Evolutionary conservation across 1,140 invertebrate genomes (phyloP).

Genomic region (Mamestra configurata): DNA sequence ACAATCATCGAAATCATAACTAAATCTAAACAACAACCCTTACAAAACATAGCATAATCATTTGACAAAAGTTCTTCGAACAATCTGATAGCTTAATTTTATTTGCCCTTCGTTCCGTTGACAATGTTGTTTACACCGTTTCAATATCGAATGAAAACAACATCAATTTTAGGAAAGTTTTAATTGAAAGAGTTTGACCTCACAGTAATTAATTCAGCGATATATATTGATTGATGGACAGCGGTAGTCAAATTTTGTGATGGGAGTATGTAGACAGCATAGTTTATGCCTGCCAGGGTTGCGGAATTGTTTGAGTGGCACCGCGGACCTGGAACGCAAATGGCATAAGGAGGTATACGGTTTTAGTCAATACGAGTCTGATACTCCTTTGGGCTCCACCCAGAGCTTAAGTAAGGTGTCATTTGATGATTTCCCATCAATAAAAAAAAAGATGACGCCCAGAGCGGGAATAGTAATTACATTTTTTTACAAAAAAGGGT

Average conservation of each 20-base stretch:
- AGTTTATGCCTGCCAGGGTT: too few species aligned
- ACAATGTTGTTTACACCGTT: not conserved
- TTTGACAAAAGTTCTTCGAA: not conserved
- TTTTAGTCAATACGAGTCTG: too few species aligned
- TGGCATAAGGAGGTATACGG: too few species aligned
- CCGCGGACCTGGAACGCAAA: too few species aligned
- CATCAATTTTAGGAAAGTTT: conserved; percentile 31
- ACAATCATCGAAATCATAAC: not conserved
- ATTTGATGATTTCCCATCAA: too few species aligned
- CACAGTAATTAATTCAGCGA: not conserved
- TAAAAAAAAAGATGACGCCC: too few species aligned
- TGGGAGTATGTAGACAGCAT: not conserved
- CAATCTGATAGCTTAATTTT: not conserved
- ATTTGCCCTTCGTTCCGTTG: not conserved
- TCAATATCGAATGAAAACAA: not conserved
- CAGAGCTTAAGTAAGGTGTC: too few species aligned
- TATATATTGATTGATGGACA: conserved; percentile 3
- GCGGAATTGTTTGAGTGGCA: too few species aligned
- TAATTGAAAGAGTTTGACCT: conserved; percentile 49
- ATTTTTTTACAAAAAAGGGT: too few species aligned
- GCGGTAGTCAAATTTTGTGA: not conserved
- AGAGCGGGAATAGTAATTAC: too few species aligned
- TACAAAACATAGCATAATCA: not conserved
- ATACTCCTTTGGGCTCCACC: too few species aligned
- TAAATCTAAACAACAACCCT: not conserved